phyloP scores from a whole-genome alignment of 2,888 invertebrate species.

The Toxonevra muliebris region DNA sequence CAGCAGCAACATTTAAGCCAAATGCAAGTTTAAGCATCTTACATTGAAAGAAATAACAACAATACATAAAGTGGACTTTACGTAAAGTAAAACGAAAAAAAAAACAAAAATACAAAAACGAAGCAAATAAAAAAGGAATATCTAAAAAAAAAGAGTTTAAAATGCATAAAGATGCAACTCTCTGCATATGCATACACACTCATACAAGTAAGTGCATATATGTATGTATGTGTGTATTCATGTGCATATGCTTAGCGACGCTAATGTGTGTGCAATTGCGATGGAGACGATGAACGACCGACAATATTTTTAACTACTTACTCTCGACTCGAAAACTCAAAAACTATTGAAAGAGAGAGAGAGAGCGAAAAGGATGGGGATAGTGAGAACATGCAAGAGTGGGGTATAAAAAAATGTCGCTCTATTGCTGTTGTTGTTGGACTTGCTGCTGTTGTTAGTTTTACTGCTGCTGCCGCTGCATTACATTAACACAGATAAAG shows the following conservation, averaged over 20 bases:
- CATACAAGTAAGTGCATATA: background rate
- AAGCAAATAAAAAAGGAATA: background rate
- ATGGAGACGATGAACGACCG: conserved; percentile 15
- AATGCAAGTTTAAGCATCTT: conserved; percentile 43
- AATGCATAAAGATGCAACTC: background rate
- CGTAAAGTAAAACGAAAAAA: conserved; percentile 2
- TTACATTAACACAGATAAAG: conserved; percentile 59
- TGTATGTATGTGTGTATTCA: background rate
- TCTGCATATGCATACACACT: background rate
- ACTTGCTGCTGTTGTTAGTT: conserved; percentile 14
- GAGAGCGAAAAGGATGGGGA: background rate
- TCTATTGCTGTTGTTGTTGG: conserved; percentile 7
- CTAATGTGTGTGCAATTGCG: conserved; percentile 52
- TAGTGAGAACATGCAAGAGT: background rate
- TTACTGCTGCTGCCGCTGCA: conserved; percentile 41
- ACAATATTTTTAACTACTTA: background rate
- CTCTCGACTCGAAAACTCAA: background rate
- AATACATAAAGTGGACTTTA: conserved; percentile 5
- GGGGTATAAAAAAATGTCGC: background rate
- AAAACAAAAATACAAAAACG: background rate
- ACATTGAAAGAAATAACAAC: conserved; percentile 1
- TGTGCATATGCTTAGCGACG: conserved; percentile 33
- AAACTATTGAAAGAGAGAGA: background rate
- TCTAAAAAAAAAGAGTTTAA: conserved; percentile 1
- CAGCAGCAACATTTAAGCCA: conserved; percentile 55